Evolutionary conservation across 2,113 vertebrate species (phyloP).

Genomic region (Rhinolophus ferrumequinum): DNA sequence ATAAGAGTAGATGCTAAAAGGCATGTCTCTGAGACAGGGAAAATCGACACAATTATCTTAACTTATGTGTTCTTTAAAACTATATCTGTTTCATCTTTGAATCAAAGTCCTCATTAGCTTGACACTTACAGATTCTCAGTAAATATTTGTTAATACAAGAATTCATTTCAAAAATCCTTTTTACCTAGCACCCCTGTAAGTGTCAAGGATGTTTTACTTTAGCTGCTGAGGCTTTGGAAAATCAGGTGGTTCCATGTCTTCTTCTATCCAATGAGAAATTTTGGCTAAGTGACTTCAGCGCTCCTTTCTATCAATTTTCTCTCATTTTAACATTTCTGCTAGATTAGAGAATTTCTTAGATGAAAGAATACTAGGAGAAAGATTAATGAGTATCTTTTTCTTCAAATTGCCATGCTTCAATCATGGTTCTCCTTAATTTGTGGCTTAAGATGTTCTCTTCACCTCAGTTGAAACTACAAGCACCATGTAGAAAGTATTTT

Average conservation of each 20-base stretch:
- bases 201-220: not conserved
- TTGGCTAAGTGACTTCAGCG: not conserved
- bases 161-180: not conserved
- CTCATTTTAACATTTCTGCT: not conserved
- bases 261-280: not conserved
- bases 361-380: not conserved
- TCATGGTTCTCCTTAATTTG: not conserved
- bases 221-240: not conserved
- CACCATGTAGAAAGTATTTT: not conserved
- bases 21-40: not conserved
- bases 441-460: not conserved
- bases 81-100: not conserved
- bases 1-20: not conserved
- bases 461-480: not conserved
- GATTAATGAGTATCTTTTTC: not conserved
- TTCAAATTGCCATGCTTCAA: not conserved
- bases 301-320: not conserved
- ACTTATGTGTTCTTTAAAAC: not conserved
- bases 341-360: not conserved
- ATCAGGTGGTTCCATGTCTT: not conserved
- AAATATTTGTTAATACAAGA: constrained; percentile 24
- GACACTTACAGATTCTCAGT: not conserved
- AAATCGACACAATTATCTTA: not conserved
- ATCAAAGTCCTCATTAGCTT: not conserved
- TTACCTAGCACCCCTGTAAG: not conserved